Conservation (phyloP, 2,113 vertebrate species). For the Entomyzon cyanotis region DNA sequence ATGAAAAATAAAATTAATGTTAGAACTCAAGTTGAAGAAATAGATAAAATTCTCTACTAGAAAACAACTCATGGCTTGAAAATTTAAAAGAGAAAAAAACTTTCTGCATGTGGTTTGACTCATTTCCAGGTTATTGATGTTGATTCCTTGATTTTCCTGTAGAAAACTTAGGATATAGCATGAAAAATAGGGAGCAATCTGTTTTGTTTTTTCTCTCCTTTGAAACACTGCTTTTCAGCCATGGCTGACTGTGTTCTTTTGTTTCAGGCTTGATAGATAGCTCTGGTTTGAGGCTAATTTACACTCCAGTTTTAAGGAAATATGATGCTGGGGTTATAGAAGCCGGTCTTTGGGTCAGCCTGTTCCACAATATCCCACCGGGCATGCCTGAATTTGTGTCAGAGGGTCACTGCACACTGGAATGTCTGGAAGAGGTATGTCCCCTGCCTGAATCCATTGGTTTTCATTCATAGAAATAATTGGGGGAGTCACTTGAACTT, state of each 20-base stretch:
- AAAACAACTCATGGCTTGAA: not conserved
- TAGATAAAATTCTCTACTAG: not conserved
- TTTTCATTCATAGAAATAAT: not conserved
- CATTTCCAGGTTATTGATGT: not conserved
- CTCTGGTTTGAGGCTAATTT: slow-evolving; percentile 84
- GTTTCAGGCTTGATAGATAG: slow-evolving; percentile 83
- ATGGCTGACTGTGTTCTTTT: slow-evolving; percentile 20
- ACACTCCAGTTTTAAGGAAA: slow-evolving; percentile 77
- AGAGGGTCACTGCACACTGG: slow-evolving; percentile 86
- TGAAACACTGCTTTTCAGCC: not conserved
- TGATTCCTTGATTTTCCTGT: not conserved
- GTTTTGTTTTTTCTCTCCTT: not conserved
- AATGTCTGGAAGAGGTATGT: slow-evolving; percentile 86
- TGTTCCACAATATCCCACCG: slow-evolving; percentile 88
- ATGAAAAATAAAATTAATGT: not conserved
- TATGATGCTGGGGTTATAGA: slow-evolving; percentile 88
- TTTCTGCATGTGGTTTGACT: not conserved
- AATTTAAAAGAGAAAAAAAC: not conserved
- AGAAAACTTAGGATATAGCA: not conserved
- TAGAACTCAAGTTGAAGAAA: not conserved
- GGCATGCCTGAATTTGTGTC: slow-evolving; percentile 84
- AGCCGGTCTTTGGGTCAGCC: slow-evolving; percentile 89
- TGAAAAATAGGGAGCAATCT: not conserved
- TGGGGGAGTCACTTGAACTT: not conserved
- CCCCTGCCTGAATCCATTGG: not conserved